These are phyloP conservation scores for Drosophila sp. DNA, from an alignment of 1,140 invertebrate genomes.

Conservation along the genomic window DNA sequence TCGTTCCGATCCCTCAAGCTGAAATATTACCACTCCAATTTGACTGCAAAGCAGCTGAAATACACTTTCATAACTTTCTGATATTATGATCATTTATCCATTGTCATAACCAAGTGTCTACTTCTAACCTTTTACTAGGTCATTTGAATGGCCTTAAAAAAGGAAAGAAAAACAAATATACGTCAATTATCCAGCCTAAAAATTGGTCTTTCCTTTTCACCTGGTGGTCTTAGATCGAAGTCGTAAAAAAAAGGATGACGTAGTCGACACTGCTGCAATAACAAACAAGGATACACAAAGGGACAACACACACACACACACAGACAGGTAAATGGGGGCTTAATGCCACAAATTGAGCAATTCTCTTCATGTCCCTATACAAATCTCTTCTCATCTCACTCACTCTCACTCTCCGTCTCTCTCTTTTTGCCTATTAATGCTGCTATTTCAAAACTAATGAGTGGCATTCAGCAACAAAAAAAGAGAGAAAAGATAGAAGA, in stretches of 20 bases:
- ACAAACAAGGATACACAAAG: conserved; percentile 19
- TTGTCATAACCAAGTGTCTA: neutral
- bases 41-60: neutral
- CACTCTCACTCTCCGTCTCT: conserved; percentile 11
- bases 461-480: conserved; percentile 49
- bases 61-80: neutral
- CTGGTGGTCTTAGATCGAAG: conserved; percentile 1
- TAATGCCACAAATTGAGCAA: conserved; percentile 79
- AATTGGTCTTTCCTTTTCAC: conserved; percentile 11
- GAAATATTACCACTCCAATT: neutral
- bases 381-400: conserved; percentile 13
- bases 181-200: neutral
- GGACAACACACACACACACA: conserved; percentile 2
- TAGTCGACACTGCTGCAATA: conserved; percentile 19
- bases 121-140: conserved; percentile 5
- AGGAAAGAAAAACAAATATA: neutral
- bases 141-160: neutral
- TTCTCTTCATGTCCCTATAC: conserved; percentile 45
- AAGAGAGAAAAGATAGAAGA: conserved; percentile 40
- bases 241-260: conserved; percentile 9
- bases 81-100: neutral
- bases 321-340: conserved; percentile 27
- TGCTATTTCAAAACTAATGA: conserved; percentile 79
- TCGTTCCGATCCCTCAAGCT: neutral
- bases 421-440: conserved; percentile 57